Conservation (phyloP, 2,888 invertebrate genomes). For the Ormyrus pomaceus region DNA sequence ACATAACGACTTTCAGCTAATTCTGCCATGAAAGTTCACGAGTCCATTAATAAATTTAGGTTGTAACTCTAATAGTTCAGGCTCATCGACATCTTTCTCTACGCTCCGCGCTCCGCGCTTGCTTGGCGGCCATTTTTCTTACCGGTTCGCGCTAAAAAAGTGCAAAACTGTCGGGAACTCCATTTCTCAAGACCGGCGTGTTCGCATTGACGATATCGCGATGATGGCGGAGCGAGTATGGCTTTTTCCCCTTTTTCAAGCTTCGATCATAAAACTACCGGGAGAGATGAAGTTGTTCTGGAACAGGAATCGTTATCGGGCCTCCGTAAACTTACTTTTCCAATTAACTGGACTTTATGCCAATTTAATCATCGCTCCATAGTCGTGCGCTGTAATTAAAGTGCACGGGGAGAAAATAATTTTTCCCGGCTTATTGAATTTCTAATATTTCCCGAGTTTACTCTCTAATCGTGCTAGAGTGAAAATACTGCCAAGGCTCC, state of each 20-base stretch:
- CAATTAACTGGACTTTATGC: conserved; percentile 27
- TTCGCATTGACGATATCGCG: too few relatives aligned
- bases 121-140: too few relatives aligned
- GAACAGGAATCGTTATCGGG: conserved; percentile 12
- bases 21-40: too few relatives aligned
- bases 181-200: too few relatives aligned
- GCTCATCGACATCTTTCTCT: background rate
- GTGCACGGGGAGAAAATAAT: conserved; percentile 8
- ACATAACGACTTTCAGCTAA: too few relatives aligned
- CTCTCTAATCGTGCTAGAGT: background rate
- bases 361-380: conserved; percentile 26
- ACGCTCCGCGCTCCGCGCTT: too few relatives aligned
- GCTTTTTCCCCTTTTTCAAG: background rate
- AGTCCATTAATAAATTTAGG: too few relatives aligned
- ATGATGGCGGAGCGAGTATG: too few relatives aligned
- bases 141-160: too few relatives aligned
- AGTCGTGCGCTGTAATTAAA: background rate
- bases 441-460: conserved; percentile 2
- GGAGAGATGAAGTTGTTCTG: conserved; percentile 3
- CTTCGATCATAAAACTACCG: background rate
- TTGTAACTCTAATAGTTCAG: too few relatives aligned
- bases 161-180: too few relatives aligned
- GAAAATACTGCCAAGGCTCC: too few relatives aligned
- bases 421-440: conserved; percentile 6
- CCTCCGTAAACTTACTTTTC: conserved; percentile 10